Evolutionary conservation across 92 coral and sea anemone genomes (phyloP), one percentile per base, ranked within the genome.

Genomic region (Epizoanthus rinbou): DNA sequence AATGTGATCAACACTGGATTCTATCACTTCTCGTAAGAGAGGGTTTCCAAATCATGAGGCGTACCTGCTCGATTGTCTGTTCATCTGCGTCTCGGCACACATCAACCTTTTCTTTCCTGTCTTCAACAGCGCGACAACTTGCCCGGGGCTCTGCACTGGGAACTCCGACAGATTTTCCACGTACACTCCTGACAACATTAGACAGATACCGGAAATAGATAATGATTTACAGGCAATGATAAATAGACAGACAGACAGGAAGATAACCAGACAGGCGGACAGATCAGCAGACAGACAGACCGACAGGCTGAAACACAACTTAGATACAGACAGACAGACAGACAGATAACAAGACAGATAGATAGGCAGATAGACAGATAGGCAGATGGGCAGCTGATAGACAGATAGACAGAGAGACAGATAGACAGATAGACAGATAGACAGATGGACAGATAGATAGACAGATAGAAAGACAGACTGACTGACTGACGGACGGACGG

Each of bases 51-150:
- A 3, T 16, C 14, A 58, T 33, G 17, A 16, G 45, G 7, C 63
- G 11, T 25, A 91, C 98, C 98, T 89, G 95, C 95, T 93, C 17
- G 98, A 93, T 68, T 93, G 95, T 31, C 98, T 78, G 69, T 93
- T 93, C 98, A 93, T 93, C 59, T 87, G 92, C 1, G 98, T 93
- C 56, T 91, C 98, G 18, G 98, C 98, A 67, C 88, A 62, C 41
- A 92, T 92, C 52, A 93, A 93, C 86, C 87, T 81, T 84, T 85
- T 93, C 80, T 90, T 91, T 17, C 98, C 98, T 7, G 98, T 81
- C 57, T 82, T 89, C 56, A 93, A 56, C 9, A 93, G 52, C 22
- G 86, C 65, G 15, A 86, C 54, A 23, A 93, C 89, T 50, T 93
- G 93, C 22, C 89, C 91, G 8, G 98, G 93, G 69, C 85, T 67